Evolutionary conservation across 2,888 invertebrate genomes (phyloP).

Genomic region (Alloscopus bannaensis): DNA sequence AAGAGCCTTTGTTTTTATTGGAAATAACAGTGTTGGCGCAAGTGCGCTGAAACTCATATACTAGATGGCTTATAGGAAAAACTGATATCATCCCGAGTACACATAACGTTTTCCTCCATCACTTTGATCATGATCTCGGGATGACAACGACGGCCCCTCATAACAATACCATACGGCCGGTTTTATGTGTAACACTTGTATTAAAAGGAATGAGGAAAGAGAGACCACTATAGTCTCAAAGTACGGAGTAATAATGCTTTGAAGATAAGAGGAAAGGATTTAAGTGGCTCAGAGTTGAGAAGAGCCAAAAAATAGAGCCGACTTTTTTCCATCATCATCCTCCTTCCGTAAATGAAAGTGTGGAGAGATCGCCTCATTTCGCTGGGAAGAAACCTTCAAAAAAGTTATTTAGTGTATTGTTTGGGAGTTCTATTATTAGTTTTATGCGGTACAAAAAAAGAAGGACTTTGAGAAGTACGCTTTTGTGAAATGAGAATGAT

Average conservation of each 20-base stretch:
- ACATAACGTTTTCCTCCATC: background rate
- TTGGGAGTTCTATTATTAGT: conserved; percentile 46
- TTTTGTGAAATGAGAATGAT: no score
- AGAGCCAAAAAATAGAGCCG: conserved; percentile 12
- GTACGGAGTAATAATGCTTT: background rate
- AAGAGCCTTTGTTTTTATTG: no score
- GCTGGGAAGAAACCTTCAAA: background rate
- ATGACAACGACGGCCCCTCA: background rate
- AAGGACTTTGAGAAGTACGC: no score
- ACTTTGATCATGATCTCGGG: background rate
- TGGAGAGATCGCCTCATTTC: conserved; percentile 33
- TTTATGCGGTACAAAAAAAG: conserved; percentile 38
- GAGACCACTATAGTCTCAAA: no score
- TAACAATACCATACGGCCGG: background rate
- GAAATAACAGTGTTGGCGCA: no score
- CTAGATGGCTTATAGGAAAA: background rate
- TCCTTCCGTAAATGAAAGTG: conserved; percentile 12
- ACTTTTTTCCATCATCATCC: conserved; percentile 28
- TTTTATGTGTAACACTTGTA: background rate
- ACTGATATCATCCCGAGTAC: background rate
- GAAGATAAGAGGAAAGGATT: conserved; percentile 22
- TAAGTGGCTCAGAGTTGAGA: conserved; percentile 41
- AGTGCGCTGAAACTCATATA: no score
- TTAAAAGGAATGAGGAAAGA: background rate
- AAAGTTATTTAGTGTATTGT: conserved; percentile 28